phyloP scores from a whole-genome alignment of 2,797 vertebrate genomes.

The Chrysocyon brachyurus region DNA sequence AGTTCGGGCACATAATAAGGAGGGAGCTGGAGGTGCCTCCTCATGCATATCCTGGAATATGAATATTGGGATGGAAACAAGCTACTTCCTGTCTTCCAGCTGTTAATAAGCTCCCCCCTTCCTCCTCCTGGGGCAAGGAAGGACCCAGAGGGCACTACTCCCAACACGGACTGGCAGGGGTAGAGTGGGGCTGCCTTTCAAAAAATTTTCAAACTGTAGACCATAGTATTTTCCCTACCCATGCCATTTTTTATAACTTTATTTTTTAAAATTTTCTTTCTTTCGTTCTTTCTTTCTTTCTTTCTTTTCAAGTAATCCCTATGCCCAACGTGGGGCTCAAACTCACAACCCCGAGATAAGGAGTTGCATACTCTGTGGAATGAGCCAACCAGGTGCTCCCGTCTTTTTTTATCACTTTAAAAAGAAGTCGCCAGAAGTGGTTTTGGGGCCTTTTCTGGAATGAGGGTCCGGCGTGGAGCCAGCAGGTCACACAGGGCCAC shows the following conservation, averaged over 20 bases:
- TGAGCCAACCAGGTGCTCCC: not conserved
- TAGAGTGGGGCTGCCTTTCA: not conserved
- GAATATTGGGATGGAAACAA: not conserved
- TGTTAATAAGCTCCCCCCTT: not conserved
- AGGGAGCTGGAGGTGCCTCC: not conserved
- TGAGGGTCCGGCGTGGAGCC: not conserved
- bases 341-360: not conserved
- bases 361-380: not conserved
- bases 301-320: not conserved
- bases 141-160: not conserved
- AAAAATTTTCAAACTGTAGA: not conserved
- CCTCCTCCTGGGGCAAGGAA: not conserved
- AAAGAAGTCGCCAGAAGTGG: not conserved
- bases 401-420: not conserved
- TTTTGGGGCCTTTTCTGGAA: not conserved
- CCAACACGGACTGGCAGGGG: not conserved
- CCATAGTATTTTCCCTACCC: not conserved
- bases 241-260: not conserved
- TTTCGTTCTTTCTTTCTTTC: not conserved
- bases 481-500: not conserved
- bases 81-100: constrained; percentile 48
- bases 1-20: not conserved
- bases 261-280: not conserved
- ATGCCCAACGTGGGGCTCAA: not conserved
- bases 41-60: not conserved